These are phyloP conservation scores for Ooceraea biroi DNA, from an alignment of 1,140 invertebrate species.

Conservation along the genomic window DNA sequence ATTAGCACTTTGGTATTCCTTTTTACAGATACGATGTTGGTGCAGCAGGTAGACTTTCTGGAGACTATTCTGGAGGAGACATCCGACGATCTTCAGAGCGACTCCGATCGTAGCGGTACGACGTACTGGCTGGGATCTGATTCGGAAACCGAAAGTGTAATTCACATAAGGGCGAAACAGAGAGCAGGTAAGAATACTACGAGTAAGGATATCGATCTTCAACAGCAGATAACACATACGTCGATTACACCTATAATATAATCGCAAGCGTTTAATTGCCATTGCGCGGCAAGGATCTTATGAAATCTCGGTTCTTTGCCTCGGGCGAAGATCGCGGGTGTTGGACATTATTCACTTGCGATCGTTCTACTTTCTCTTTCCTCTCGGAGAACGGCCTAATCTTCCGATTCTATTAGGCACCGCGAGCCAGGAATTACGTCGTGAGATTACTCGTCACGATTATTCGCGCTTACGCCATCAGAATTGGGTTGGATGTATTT, in stretches of 20 bases:
- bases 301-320: conserved; percentile 46
- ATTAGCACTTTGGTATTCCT: background rate
- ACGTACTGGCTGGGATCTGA: conserved; percentile 88
- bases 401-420: conserved; percentile 34
- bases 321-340: background rate
- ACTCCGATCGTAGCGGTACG: conserved; percentile 87
- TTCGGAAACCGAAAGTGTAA: conserved; percentile 88
- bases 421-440: conserved; percentile 4
- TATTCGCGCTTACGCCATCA: conserved; percentile 11
- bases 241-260: background rate
- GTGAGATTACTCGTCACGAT: conserved; percentile 14
- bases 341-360: conserved; percentile 48
- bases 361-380: conserved; percentile 65
- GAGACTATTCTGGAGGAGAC: conserved; percentile 93
- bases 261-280: background rate
- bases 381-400: conserved; percentile 23
- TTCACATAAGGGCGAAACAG: conserved; percentile 82
- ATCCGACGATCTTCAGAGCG: conserved; percentile 91
- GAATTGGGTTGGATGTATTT: background rate
- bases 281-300: conserved; percentile 36
- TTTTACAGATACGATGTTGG: conserved; percentile 86
- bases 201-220: background rate
- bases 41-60: conserved; percentile 87
- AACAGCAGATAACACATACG: background rate
- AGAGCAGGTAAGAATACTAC: conserved; percentile 77